Evolutionary conservation across 2,797 vertebrate genomes (phyloP).

Genomic region (Acipenser ruthenus): DNA sequence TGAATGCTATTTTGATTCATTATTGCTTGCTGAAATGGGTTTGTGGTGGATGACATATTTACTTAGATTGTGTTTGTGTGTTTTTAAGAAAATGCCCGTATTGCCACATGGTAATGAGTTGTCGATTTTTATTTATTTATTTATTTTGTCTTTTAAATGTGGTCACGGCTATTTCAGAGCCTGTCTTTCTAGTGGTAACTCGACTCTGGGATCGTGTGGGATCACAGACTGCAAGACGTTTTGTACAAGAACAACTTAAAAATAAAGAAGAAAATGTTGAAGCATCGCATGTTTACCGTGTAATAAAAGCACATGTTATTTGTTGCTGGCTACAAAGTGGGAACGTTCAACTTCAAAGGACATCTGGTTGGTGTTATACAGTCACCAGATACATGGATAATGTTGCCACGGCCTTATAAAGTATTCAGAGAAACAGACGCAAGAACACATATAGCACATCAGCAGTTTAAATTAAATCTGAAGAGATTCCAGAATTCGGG

Average conservation of each 20-base stretch:
- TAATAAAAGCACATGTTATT: constrained; percentile 69
- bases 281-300: constrained; percentile 69
- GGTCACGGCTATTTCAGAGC: constrained; percentile 50
- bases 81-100: too few relatives aligned
- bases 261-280: constrained; percentile 50
- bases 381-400: constrained; percentile 55
- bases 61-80: too few relatives aligned
- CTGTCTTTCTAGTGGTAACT: constrained; percentile 63
- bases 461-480: constrained; percentile 36
- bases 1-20: too few relatives aligned
- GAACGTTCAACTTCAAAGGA: constrained; percentile 71
- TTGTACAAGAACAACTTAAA: constrained; percentile 63
- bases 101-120: constrained; percentile 45
- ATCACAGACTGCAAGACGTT: constrained; percentile 61
- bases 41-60: too few relatives aligned
- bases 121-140: constrained; percentile 34
- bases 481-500: constrained; percentile 25
- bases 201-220: constrained; percentile 59
- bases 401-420: constrained; percentile 44
- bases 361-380: constrained; percentile 68
- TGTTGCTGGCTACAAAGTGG: constrained; percentile 72
- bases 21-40: too few relatives aligned
- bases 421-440: constrained; percentile 42
- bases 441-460: constrained; percentile 18
- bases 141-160: constrained; percentile 49